Conservation (phyloP, 2,888 invertebrate genomes). For the Lepas anatifera region DNA sequence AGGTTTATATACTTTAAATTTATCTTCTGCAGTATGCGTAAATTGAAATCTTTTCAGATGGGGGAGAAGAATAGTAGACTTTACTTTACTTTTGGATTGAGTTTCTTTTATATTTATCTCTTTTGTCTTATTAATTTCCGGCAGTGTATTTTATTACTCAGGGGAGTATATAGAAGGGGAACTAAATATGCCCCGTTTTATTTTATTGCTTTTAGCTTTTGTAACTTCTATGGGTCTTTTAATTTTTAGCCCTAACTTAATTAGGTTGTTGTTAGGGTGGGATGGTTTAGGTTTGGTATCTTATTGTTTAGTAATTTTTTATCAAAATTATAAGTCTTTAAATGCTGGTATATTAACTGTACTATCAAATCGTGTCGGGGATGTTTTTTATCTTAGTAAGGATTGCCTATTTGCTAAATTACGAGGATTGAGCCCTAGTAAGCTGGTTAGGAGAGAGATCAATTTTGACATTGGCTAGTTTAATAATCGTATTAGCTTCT, state of each 20-base stretch:
- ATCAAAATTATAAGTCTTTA: conserved; percentile 53
- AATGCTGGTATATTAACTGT: conserved; percentile 58
- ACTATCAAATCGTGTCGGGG: conserved; percentile 59
- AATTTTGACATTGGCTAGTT: conserved; percentile 39
- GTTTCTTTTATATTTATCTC: neutral
- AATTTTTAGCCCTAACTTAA: conserved; percentile 54
- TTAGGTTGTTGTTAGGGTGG: conserved; percentile 57
- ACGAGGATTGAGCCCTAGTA: conserved; percentile 44
- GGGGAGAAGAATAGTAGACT: neutral
- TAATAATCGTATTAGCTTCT: conserved; percentile 39
- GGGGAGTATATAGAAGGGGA: conserved; percentile 45
- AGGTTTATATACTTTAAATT: neutral
- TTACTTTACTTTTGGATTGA: neutral
- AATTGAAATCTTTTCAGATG: neutral
- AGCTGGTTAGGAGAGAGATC: conserved; percentile 40
- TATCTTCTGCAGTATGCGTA: neutral
- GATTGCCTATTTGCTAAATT: conserved; percentile 46
- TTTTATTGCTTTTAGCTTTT: conserved; percentile 51
- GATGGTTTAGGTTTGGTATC: conserved; percentile 59
- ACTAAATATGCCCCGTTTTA: conserved; percentile 48
- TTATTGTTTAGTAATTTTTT: conserved; percentile 57
- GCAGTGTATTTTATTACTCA: neutral
- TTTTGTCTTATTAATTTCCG: neutral
- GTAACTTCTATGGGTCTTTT: conserved; percentile 52
- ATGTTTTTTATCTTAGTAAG: conserved; percentile 51